Base-by-base conservation (phyloP, 2,888 invertebrate genomes). In the Toxonevra muliebris region DNA sequence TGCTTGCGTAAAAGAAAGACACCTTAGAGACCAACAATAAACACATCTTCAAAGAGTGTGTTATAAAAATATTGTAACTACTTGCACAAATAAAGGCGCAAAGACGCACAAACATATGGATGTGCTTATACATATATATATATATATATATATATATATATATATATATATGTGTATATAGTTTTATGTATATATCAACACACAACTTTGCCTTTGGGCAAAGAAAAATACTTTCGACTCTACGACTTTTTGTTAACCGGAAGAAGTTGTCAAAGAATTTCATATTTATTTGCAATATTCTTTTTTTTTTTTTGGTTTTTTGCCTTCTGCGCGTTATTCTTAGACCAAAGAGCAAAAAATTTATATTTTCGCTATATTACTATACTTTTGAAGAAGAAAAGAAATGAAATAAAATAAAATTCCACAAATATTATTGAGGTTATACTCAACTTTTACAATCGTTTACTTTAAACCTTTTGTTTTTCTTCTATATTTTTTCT, bases 21-120 rank as follows among this genome's bases (percentile, higher is more conserved):
- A 66, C 66, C 61, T 61, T 48, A 9, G 66, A 45, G 66, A 66
- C 10, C 19, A 15, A 55, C 53, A 50, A 61, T 61, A 55, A 66
- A 55, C 53, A 53, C 61, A 66, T 66, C 61, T 41, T 45, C 61
- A 40, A 61, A 43, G 10, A 30, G 30, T 30, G n/a, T 12, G 2
- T 13, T 2, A 15, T 30, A 12, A 20, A 30, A 60, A 60, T 50
- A 60, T 50, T 60, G 30, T 50, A 8, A 20, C 11, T 48, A 8
- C 40, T 15, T 20, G 1, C 3, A 11, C 13, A 11, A 40, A 11
- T 13, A 13, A n/a, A 30, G 11, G 40, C 30, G 17, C 15, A 10
- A 9, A 8, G 12, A 4, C 43, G 43, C 59, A 45, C 43, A 13
- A 20, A 12, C 20, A 4, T 13, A 17, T 55, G 9, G 2, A 11